Percentiles rank a stretch among this genome's conserved stretches.
Conservation (phyloP, 2,113 vertebrate genomes). For the Mastomys coucha region DNA sequence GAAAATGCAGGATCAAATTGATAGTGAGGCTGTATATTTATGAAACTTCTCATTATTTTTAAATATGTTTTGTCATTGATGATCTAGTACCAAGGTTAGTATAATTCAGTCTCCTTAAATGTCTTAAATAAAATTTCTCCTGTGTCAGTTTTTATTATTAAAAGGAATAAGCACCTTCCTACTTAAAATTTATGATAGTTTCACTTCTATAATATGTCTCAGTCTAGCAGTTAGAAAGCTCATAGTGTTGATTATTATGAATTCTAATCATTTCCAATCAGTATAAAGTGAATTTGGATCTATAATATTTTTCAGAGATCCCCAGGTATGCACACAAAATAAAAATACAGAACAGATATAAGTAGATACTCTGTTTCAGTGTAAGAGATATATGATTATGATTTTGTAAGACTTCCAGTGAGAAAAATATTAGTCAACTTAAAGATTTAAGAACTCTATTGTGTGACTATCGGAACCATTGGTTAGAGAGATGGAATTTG, state of each 20-base stretch:
- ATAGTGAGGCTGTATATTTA: background rate
- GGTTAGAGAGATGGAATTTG: background rate
- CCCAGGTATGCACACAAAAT: slow-evolving; percentile 13
- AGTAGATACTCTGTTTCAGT: background rate
- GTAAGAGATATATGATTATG: background rate
- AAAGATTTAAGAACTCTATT: background rate
- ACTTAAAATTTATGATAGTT: slow-evolving; percentile 48
- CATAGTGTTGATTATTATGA: slow-evolving; percentile 2
- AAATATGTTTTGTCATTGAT: background rate
- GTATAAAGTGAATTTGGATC: background rate
- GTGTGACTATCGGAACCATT: slow-evolving; percentile 14
- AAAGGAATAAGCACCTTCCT: slow-evolving; percentile 9
- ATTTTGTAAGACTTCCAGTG: background rate
- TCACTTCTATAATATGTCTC: slow-evolving; percentile 41
- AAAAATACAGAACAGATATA: slow-evolving; percentile 30
- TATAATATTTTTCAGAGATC: slow-evolving; percentile 9
- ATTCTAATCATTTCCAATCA: slow-evolving; percentile 33
- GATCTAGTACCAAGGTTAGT: background rate
- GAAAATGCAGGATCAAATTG: background rate
- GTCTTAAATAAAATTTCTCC: slow-evolving; percentile 47
- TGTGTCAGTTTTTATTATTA: background rate
- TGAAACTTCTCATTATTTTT: background rate
- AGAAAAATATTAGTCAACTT: background rate
- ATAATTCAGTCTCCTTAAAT: background rate
- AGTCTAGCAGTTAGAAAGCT: background rate